Conservation (phyloP, 2,888 invertebrate genomes). For the Lasius platythorax region DNA sequence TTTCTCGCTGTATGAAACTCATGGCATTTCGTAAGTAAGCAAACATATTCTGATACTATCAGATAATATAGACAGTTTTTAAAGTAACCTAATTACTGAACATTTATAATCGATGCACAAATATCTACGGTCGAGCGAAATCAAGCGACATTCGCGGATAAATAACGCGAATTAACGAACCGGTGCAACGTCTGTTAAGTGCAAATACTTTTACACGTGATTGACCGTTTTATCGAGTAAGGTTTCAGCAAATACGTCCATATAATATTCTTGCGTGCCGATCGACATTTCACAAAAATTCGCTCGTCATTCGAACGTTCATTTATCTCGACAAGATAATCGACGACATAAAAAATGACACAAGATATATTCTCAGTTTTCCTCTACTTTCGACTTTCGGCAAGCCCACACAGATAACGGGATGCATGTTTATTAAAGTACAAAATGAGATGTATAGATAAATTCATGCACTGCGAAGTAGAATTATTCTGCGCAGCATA, state of each 20-base stretch:
- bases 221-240: slow-evolving; percentile 18
- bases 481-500: neutral
- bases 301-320: neutral
- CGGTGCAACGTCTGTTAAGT: neutral
- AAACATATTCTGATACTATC: slow-evolving; percentile 28
- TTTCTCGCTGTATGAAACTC: slow-evolving; percentile 6
- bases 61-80: slow-evolving; percentile 1
- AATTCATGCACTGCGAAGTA: neutral
- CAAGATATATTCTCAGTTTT: slow-evolving; percentile 1
- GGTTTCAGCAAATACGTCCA: neutral
- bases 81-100: neutral
- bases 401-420: neutral
- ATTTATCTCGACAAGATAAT: slow-evolving; percentile 33
- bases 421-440: neutral
- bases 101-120: slow-evolving; percentile 19
- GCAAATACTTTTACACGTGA: slow-evolving; percentile 9
- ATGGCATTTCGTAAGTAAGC: slow-evolving; percentile 15
- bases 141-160: neutral
- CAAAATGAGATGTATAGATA: neutral
- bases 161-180: slow-evolving; percentile 39
- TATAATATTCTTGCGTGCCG: neutral
- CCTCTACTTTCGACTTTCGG: neutral
- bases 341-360: neutral
- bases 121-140: neutral
- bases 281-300: neutral